Evolutionary conservation across 2,888 invertebrate genomes (phyloP).

Genomic region (Hirtodrosophila cameraria): DNA sequence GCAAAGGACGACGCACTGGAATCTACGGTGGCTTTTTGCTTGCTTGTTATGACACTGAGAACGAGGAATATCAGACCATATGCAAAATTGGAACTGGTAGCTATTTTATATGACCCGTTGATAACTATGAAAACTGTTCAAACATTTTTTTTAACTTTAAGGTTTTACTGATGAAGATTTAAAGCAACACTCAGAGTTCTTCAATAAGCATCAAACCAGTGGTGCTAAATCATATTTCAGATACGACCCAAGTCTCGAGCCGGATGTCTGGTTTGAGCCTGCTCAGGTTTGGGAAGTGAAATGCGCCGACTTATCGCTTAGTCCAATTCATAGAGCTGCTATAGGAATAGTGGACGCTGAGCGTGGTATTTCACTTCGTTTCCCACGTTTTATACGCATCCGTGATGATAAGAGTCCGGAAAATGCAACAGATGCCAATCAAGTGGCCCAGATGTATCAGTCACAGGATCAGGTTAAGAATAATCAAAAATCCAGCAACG

Average conservation of each 20-base stretch:
- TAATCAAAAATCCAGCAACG: conserved; percentile 81
- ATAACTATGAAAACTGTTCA: not conserved
- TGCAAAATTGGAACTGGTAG: conserved; percentile 89
- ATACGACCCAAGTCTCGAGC: conserved; percentile 89
- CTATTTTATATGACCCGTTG: not conserved
- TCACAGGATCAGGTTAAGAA: conserved; percentile 96
- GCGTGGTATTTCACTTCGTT: conserved; percentile 97
- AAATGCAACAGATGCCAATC: conserved; percentile 94
- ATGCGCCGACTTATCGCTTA: conserved; percentile 98
- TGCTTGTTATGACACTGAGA: conserved; percentile 95
- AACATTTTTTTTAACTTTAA: conserved; percentile 83
- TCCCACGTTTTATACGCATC: conserved; percentile 94
- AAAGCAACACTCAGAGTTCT: conserved; percentile 89
- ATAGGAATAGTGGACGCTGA: conserved; percentile 93
- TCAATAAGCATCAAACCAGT: conserved; percentile 90
- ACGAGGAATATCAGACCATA: conserved; percentile 96
- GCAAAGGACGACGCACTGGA: conserved; percentile 96
- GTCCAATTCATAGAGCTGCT: conserved; percentile 96
- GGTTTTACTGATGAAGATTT: conserved; percentile 97
- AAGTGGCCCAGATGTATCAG: conserved; percentile 95
- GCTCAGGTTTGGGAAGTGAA: conserved; percentile 97
- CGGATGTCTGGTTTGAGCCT: conserved; percentile 96
- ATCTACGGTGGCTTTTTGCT: conserved; percentile 97
- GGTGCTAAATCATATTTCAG: conserved; percentile 92
- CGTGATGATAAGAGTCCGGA: conserved; percentile 97